Evolutionary conservation across 2,888 invertebrate genomes (phyloP), one percentile per base, ranked within the genome.

Genomic region (Acleris sparsana): DNA sequence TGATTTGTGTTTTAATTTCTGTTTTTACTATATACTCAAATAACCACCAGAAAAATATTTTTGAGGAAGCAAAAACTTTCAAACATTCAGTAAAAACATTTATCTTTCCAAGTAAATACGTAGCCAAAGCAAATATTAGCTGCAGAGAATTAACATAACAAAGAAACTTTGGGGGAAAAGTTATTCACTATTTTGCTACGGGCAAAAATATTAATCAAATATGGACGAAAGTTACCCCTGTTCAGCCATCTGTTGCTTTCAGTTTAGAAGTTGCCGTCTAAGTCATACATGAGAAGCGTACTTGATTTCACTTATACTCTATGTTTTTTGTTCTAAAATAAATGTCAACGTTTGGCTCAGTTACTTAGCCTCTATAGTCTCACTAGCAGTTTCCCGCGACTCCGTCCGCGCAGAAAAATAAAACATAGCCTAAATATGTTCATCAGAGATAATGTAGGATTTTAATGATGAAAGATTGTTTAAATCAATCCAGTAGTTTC

Each of bases 191-290:
- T 57, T 66, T 57, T 43, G 46, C 53, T 57, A 22, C 11, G 39
- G 46, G 52, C 48, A 46, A 43, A 66, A 64, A 39, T 66, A 66
- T 57, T 66, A 66, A 66, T 66, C 66, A 57, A 62, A 62, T 66
- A 62, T 62, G 57, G 62, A 33, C 9, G 48, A 66, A 66, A 73
- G 74, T 73, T 77, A 75, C 74, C 72, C 71, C 70, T 76, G 77
- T 74, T 68, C 60, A 67, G 72, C 78, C 83, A 85, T 83, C 84
- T 83, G 86, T 85, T 85, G 83, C 82, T 75, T 75, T 68, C 69
- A 68, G 72, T 60, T 64, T 48, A 29, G 65, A 64, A 25, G 63
- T 20, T 56, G 63, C 70, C 63, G 65, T 17, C 3, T 56, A 73
- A 71, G 70, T 57, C 20, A 69, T 33, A 58, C 22, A 56, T 25